Evolutionary conservation across 2,888 invertebrate species (phyloP), one percentile per base, ranked within the genome.

Genomic region (Drosophila niveifrons): DNA sequence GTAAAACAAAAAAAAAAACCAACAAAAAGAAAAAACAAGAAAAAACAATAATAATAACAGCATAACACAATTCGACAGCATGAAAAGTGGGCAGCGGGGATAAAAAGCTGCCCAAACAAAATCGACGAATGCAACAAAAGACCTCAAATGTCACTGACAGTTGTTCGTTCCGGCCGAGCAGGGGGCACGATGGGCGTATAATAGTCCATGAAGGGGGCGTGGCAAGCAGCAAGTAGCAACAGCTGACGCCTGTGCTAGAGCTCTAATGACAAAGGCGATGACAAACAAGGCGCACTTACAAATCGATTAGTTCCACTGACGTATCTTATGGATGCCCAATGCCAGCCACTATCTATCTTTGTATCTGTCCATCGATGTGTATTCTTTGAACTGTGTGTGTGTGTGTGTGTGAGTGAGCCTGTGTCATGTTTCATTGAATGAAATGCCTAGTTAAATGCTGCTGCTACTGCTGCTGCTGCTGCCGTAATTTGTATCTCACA

Each of bases 401-500:
- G 31, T 53, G 15, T 43, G 41, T 34, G 46, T 47, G 36, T 50
- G 51, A 63, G 51, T 43, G 46, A 65, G 73, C 34, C 44, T 73
- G 52, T 70, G 72, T 72, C 72, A 55, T 67, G 74, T 86, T 83
- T 72, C 89, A 88, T 83, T 88, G 89, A 89, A 74, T 64, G 63
- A 76, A 86, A 83, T 86, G 83, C 71, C 86, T 80, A 72, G 86
- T 80, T 82, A 82, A 82, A 88, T 73, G 70, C 66, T 75, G 62
- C 55, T 72, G 79, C 44, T 68, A 65, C 66, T 77, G 66, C 62
- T 72, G 79, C 46, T 69, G 67, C 64, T 71, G 66, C 62, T 71
- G 80, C 68, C 83, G 87, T 66, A 88, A 88, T 88, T 82, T 82
- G 83, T 82, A 82, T 73, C 87, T 71, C 64, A 55, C 68, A 76